Percentiles rank a stretch among this genome's conserved stretches.
Evolutionary conservation across 1,140 invertebrate species (phyloP).

Genomic region (Elymnias hypermnestra): DNA sequence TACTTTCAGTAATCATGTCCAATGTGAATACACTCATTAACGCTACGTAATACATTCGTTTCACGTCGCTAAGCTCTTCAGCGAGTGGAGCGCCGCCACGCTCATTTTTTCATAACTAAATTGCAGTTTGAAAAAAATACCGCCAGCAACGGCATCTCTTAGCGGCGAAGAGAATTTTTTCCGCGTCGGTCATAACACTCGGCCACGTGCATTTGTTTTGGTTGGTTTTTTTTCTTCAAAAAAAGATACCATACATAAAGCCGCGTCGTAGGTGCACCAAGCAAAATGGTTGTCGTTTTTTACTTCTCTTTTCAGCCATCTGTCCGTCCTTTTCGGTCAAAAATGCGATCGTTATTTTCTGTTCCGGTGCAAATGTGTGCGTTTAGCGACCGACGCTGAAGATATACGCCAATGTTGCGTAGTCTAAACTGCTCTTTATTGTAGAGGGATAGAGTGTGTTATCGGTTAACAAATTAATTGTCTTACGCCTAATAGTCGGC

Average conservation of each 20-base stretch:
- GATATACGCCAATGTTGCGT: constrained; percentile 38
- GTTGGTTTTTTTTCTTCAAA: constrained; percentile 70
- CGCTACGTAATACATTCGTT: constrained; percentile 12
- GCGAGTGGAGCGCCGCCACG: constrained; percentile 51
- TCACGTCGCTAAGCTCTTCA: constrained; percentile 10
- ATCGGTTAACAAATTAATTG: constrained; percentile 27
- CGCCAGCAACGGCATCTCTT: constrained; percentile 69
- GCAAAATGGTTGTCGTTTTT: constrained; percentile 75
- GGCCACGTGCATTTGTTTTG: constrained; percentile 76
- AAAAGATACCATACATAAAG: constrained; percentile 72
- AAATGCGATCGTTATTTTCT: constrained; percentile 76
- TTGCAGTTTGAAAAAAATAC: constrained; percentile 47
- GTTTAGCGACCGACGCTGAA: constrained; percentile 44
- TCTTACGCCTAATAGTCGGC: constrained; percentile 66
- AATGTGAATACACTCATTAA: constrained; percentile 23
- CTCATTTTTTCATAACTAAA: constrained; percentile 65
- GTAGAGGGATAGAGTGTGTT: constrained; percentile 9
- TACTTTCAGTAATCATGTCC: constrained; percentile 25
- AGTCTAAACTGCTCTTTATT: constrained; percentile 19
- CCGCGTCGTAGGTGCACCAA: constrained; percentile 65
- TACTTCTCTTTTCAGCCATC: constrained; percentile 75
- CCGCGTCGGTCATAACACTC: constrained; percentile 68
- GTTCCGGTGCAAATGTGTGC: constrained; percentile 71
- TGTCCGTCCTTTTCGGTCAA: constrained; percentile 75
- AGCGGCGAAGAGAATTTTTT: constrained; percentile 60